phyloP scores from a whole-genome alignment of 2,113 vertebrate genomes.

The Echinops telfairi region DNA sequence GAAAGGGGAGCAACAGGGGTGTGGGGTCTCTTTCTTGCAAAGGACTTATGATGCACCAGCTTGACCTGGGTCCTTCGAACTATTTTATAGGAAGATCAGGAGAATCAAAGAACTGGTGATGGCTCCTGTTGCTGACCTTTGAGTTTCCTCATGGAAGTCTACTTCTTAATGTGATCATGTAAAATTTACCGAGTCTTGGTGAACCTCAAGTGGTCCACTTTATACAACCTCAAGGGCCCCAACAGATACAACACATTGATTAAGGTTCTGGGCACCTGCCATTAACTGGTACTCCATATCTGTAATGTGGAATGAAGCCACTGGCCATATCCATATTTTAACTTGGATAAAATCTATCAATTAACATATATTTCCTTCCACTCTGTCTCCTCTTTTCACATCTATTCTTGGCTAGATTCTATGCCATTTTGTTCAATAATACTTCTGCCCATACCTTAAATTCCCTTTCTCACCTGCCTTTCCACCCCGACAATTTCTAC shows the following conservation, averaged over 20 bases:
- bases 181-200: neutral
- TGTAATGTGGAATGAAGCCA: neutral
- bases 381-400: neutral
- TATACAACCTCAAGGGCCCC: neutral
- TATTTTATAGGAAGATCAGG: neutral
- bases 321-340: neutral
- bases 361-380: neutral
- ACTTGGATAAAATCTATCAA: neutral
- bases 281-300: neutral
- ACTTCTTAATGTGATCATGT: neutral
- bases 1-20: neutral
- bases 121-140: neutral
- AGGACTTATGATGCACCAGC: neutral
- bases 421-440: neutral
- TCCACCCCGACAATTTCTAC: neutral
- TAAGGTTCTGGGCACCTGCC: neutral
- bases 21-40: neutral
- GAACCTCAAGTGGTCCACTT: neutral
- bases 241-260: neutral
- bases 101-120: neutral
- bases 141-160: neutral
- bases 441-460: neutral
- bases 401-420: neutral
- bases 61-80: neutral
- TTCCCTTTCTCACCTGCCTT: neutral